Conservation (phyloP, 2,113 vertebrate species). For the cattle (Bos taurus) region ARS-UCD2.0 NC_037328.1:146323501-146324000, state of each 20-base stretch:
- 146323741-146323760: background rate
- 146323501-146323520: conserved; percentile 8
- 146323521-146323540: background rate
- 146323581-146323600: background rate
- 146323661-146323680: background rate
- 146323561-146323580: background rate
- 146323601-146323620: background rate
- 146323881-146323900: background rate
- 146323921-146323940: background rate
- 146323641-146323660: background rate
- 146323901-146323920: background rate
- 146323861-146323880: background rate
- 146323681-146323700: background rate
- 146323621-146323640: background rate
- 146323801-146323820: background rate
- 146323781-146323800: fast-evolving
- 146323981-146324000: background rate
- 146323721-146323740: background rate
- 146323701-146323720: background rate
- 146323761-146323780: background rate
- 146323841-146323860: background rate
- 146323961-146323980: background rate
- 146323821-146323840: background rate
- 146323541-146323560: background rate
- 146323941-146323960: background rate